phyloP scores from a whole-genome alignment of 1,140 invertebrate genomes.

The Drepana arcuata region DNA sequence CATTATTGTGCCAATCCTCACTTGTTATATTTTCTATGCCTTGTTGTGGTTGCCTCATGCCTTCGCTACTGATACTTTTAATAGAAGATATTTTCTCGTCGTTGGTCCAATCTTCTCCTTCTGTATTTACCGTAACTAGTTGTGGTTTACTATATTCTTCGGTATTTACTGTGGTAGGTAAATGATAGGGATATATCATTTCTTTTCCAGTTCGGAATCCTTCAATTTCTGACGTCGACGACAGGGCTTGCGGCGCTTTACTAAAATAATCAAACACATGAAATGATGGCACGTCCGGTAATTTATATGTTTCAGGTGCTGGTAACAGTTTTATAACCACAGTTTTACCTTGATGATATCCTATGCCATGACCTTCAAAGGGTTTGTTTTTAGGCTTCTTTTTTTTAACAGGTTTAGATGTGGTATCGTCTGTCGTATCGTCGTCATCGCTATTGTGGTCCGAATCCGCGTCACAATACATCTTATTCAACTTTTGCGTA shows the following conservation, averaged over 20 bases:
- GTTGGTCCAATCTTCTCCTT: no score
- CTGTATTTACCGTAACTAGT: no score
- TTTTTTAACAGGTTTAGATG: constrained; percentile 28
- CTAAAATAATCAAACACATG: constrained; percentile 62
- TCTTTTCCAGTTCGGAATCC: constrained; percentile 33
- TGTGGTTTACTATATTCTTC: constrained; percentile 4
- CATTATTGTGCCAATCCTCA: no score
- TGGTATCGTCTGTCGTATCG: constrained; percentile 20
- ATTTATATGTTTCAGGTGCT: constrained; percentile 34
- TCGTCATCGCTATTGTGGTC: constrained; percentile 16
- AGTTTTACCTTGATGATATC: constrained; percentile 65
- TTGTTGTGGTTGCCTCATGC: no score
- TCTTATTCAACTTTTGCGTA: constrained; percentile 75
- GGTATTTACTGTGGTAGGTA: constrained; percentile 6
- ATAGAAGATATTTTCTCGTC: no score
- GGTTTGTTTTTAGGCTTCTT: constrained; percentile 48
- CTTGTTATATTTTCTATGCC: no score
- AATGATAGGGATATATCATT: constrained; percentile 16
- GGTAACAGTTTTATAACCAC: constrained; percentile 54
- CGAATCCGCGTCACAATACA: constrained; percentile 73
- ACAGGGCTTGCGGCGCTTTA: constrained; percentile 44
- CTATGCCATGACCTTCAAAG: constrained; percentile 55
- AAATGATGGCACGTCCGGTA: constrained; percentile 35
- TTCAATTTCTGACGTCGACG: constrained; percentile 25
- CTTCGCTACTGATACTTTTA: no score